Evolutionary conservation across 1,140 invertebrate genomes (phyloP).

Genomic region (Xylocopa sonorina): DNA sequence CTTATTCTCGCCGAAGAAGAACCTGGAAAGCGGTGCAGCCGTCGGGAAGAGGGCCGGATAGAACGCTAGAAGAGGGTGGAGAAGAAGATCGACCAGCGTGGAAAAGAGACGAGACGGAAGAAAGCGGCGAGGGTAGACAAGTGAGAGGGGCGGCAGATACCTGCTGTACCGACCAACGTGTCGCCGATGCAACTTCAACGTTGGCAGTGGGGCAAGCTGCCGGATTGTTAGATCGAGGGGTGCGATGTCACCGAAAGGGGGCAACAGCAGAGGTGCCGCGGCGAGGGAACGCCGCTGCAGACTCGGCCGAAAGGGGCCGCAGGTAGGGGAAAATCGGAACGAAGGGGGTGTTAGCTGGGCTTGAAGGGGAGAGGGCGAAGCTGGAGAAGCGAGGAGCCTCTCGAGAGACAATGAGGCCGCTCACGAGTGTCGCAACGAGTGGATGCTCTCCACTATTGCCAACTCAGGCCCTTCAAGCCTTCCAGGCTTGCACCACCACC

Average conservation of each 20-base stretch:
- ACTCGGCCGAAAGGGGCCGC: conserved; percentile 35
- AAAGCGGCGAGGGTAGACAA: not conserved
- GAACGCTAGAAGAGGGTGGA: no score
- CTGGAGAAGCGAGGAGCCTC: conserved; percentile 74
- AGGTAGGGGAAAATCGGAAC: conserved; percentile 50
- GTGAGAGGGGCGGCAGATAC: conserved; percentile 9
- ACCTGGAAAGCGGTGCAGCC: conserved; percentile 28
- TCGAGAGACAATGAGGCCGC: conserved; percentile 82
- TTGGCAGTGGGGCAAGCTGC: conserved; percentile 36
- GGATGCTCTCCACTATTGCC: conserved; percentile 81
- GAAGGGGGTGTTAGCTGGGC: conserved; percentile 40
- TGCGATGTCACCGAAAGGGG: conserved; percentile 65
- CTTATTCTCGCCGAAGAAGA: conserved; percentile 29
- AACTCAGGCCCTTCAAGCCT: conserved; percentile 81
- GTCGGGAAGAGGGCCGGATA: conserved; percentile 5
- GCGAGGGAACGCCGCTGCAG: conserved; percentile 32
- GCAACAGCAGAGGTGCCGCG: conserved; percentile 41
- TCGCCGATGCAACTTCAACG: conserved; percentile 47
- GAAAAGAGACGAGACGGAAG: not conserved
- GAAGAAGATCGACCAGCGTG: not conserved
- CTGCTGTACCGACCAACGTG: conserved; percentile 57
- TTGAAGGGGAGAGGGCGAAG: conserved; percentile 56
- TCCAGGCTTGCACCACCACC: conserved; percentile 64
- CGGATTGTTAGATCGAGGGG: conserved; percentile 62
- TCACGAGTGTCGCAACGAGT: conserved; percentile 81